A percentile compares a stretch with the other conserved stretches of the same genome.
Conservation (phyloP, 2,113 vertebrate genomes). For the Chaetodon auriga region DNA sequence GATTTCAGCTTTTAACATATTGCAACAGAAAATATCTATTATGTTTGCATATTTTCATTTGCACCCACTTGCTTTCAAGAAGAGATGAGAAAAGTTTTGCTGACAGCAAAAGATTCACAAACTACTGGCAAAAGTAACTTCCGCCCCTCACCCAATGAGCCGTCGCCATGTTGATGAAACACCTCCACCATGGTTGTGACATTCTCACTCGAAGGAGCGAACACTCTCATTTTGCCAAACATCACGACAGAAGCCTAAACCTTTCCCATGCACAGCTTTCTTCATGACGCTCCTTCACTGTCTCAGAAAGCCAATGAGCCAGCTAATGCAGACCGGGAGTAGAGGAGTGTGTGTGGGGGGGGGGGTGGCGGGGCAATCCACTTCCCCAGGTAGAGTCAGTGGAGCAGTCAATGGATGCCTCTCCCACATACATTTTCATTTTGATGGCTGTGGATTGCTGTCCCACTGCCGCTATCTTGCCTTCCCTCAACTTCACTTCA, state of each 20-base stretch:
- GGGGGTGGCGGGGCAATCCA: constrained; percentile 44
- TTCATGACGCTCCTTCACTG: constrained; percentile 41
- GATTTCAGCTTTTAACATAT: constrained; percentile 15
- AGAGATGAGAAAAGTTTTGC: constrained; percentile 54
- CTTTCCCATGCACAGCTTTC: constrained; percentile 43
- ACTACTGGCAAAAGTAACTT: constrained; percentile 49
- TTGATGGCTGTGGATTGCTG: constrained; percentile 58
- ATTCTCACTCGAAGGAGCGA: constrained; percentile 47
- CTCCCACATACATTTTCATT: constrained; percentile 58
- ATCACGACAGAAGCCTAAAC: constrained; percentile 34
- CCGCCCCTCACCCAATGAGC: constrained; percentile 46
- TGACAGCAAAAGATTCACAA: constrained; percentile 50
- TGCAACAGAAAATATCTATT: constrained; percentile 12
- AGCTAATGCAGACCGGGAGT: constrained; percentile 49
- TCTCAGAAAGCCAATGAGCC: constrained; percentile 66
- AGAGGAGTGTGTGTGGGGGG: not conserved
- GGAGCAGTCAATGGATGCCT: constrained; percentile 60
- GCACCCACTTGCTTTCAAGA: constrained; percentile 19
- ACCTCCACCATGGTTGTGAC: constrained; percentile 53
- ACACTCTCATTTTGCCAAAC: constrained; percentile 39
- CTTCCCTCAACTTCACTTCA: constrained; percentile 65
- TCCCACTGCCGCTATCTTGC: constrained; percentile 40
- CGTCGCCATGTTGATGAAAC: constrained; percentile 58
- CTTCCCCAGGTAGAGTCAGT: constrained; percentile 66
- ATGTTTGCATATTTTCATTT: constrained; percentile 36